Base-by-base conservation (phyloP, 2,888 invertebrate genomes). In the Troglohyphantes excavatus region DNA sequence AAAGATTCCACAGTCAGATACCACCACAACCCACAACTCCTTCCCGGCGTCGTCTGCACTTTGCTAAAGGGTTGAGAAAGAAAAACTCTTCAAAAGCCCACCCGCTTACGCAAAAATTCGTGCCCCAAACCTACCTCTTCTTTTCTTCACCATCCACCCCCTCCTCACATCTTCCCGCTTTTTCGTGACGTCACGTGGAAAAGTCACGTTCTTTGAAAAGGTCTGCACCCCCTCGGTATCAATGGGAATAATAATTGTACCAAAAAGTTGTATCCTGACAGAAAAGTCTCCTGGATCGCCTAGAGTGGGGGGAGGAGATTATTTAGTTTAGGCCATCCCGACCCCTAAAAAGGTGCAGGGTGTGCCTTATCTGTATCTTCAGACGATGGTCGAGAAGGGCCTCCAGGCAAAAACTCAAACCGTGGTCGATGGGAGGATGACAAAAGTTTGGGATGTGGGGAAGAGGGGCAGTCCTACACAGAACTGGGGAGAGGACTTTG, bases 201-300 rank as follows among this genome's bases (percentile, higher is more conserved):
- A 86, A 86, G 86, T 86, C 86, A 86, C 86, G 86, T 86, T 78
- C 72, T 11, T 11, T 26, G 26, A 26, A 26, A n/a, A 46, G 46
- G 73, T 23, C 27, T 19, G 46, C 53, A 19, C 23, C 53, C 65
- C 26, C 9, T 63, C 19, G 17, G 11, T 13, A 26, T 13, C 46
- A 73, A 46, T 53, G 26, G 46, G 59, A 83, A 83, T 83, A 83
- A 73, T 83, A 72, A 73, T 63, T 59, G 81, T 26, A 68, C 68
- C 65, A 17, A 26, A 53, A 53, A 73, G 43, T 61, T 59, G 61
- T 59, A 33, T 68, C n/a, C 68, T n/a, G 27, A 17, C n/a, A 26
- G 46, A 75, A 53, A 75, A 73, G 19, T 73, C 27, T 81, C 43
- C 23, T 9, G 43, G 53, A 68, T 33, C 13, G 72, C 70, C 82